Percentiles rank a stretch among this genome's conserved stretches.
Evolutionary conservation across 2,888 invertebrate genomes (phyloP).

Genomic region (Scotopteryx bipunctaria): DNA sequence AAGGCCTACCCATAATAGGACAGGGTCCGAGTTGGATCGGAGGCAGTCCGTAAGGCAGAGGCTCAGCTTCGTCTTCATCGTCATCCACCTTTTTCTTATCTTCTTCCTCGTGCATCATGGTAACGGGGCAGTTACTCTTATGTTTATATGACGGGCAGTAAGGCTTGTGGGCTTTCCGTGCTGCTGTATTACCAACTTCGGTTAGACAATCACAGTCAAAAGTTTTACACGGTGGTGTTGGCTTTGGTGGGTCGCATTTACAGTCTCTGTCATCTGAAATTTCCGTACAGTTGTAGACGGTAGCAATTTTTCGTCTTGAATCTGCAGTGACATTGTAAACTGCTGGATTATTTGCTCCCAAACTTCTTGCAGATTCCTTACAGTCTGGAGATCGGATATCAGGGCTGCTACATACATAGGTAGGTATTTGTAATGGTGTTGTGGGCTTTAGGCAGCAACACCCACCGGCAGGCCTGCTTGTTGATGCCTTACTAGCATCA

Average conservation of each 20-base stretch:
- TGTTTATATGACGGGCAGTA: constrained; percentile 73
- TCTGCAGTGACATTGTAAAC: constrained; percentile 45
- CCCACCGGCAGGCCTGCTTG: constrained; percentile 29
- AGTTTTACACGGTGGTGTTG: constrained; percentile 67
- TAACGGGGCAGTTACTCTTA: constrained; percentile 67
- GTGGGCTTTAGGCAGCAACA: constrained; percentile 50
- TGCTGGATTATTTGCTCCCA: constrained; percentile 39
- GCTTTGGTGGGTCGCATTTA: constrained; percentile 66
- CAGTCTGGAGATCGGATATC: constrained; percentile 29
- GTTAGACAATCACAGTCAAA: constrained; percentile 71
- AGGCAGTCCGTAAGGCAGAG: constrained; percentile 73
- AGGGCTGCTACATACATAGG: constrained; percentile 31
- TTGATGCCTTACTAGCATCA: constrained; percentile 16
- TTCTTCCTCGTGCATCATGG: constrained; percentile 58
- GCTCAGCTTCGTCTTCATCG: constrained; percentile 66
- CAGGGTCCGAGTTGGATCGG: constrained; percentile 75
- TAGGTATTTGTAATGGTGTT: constrained; percentile 25
- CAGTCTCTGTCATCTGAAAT: constrained; percentile 66
- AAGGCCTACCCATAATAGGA: constrained; percentile 73
- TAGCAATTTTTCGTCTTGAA: constrained; percentile 38
- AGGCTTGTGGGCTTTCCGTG: constrained; percentile 66
- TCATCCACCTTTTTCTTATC: constrained; percentile 60
- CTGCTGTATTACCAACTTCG: constrained; percentile 51
- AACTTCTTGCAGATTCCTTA: constrained; percentile 36
- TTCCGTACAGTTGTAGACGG: constrained; percentile 57